Evolutionary conservation across 2,113 vertebrate genomes (phyloP).

Genomic region (Hystrix cristata): DNA sequence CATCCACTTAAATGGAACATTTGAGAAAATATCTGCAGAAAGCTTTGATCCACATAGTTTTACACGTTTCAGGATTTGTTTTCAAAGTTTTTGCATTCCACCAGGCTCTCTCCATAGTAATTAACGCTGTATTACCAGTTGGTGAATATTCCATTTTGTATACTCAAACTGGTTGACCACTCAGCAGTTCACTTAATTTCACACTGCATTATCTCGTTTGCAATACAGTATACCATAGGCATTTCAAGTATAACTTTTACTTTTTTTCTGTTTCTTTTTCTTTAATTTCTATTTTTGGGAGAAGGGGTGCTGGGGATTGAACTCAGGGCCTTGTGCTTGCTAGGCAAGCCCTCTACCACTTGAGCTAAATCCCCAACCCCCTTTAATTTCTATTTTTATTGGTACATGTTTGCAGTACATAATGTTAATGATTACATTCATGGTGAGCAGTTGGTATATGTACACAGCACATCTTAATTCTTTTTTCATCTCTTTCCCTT

Average conservation of each 20-base stretch:
- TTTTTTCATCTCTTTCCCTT: background rate
- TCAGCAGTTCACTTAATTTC: conserved; percentile 72
- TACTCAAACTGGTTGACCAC: conserved; percentile 69
- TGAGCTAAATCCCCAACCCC: too few species aligned
- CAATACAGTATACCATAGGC: conserved; percentile 51
- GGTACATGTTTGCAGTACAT: background rate
- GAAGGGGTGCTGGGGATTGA: too few species aligned
- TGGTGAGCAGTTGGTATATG: background rate
- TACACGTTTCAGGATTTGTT: conserved; percentile 1
- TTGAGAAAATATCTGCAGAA: conserved; percentile 55
- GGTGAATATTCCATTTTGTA: conserved; percentile 65
- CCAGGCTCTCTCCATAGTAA: conserved; percentile 14
- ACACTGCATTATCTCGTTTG: conserved; percentile 66
- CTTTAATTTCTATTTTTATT: background rate
- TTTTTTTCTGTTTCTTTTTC: background rate
- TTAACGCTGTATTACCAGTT: conserved; percentile 29
- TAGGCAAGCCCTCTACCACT: too few species aligned
- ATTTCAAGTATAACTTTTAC: conserved; percentile 67
- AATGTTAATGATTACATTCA: background rate
- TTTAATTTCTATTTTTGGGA: background rate
- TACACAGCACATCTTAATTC: background rate
- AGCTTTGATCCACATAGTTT: conserved; percentile 21
- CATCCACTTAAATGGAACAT: conserved; percentile 12
- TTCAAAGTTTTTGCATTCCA: conserved; percentile 49
- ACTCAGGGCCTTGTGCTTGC: too few species aligned